Evolutionary conservation across 1,140 invertebrate species (phyloP).

Genomic region (Conopomorpha cramerella): DNA sequence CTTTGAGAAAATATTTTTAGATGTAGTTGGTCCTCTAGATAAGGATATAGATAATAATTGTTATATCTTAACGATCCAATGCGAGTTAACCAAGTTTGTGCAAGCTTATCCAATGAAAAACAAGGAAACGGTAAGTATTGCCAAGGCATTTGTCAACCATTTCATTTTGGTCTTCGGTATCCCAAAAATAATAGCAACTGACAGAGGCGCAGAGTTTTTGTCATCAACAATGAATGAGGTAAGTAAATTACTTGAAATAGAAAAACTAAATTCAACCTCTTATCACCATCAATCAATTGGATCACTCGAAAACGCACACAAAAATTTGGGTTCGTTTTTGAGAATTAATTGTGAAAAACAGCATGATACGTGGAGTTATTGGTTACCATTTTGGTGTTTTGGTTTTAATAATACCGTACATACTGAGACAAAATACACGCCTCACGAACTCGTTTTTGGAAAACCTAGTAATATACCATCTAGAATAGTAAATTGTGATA

Average conservation of each 20-base stretch:
- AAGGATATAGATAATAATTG: slow-evolving; percentile 5
- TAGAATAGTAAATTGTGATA: too few relatives aligned
- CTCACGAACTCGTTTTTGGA: slow-evolving; percentile 2
- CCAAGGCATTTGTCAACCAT: slow-evolving; percentile 11
- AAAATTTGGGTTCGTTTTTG: slow-evolving; percentile 9
- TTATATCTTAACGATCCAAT: slow-evolving; percentile 15
- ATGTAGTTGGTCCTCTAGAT: slow-evolving; percentile 2
- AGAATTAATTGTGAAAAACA: slow-evolving; percentile 6
- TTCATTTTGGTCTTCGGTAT: slow-evolving; percentile 10
- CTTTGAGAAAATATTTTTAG: slow-evolving; percentile 3
- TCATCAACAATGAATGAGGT: slow-evolving; percentile 8
- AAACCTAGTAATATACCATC: slow-evolving; percentile 1
- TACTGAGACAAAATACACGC: slow-evolving; percentile 1
- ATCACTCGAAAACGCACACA: slow-evolving; percentile 10
- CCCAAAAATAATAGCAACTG: slow-evolving; percentile 7
- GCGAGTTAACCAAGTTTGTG: slow-evolving; percentile 12
- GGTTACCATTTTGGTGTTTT: too few relatives aligned
- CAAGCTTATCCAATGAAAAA: slow-evolving; percentile 10
- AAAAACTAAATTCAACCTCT: slow-evolving; percentile 9
- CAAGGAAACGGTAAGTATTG: slow-evolving; percentile 8
- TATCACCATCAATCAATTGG: slow-evolving; percentile 14
- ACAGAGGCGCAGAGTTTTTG: slow-evolving; percentile 7
- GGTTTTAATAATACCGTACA: slow-evolving; percentile 9
- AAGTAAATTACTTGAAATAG: slow-evolving; percentile 10
- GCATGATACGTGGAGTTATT: slow-evolving; percentile 7